Evolutionary conservation across 2,113 vertebrate species (phyloP).

Genomic region (Muscicapa adusta): DNA sequence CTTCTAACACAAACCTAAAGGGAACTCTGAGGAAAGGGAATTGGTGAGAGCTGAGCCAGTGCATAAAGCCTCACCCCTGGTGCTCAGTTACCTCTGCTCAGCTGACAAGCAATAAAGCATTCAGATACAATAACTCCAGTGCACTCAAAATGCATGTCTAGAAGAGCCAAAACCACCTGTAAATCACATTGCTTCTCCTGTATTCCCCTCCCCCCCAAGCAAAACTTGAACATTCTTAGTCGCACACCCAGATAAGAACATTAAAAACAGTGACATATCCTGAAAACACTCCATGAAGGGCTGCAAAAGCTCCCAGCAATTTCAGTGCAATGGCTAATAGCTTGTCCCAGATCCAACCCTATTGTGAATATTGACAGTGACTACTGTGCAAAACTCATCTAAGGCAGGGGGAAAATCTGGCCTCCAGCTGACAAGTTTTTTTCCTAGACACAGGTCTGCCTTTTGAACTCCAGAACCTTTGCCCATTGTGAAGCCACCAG

Average conservation of each 20-base stretch:
- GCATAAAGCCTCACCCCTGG: neutral
- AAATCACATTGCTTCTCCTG: neutral
- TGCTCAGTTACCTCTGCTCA: neutral
- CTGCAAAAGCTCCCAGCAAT: neutral
- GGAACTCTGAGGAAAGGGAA: neutral
- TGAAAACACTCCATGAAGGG: neutral
- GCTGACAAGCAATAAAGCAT: neutral
- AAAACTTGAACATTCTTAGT: neutral
- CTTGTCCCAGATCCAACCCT: neutral
- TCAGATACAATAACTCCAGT: neutral
- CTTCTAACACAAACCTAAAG: neutral
- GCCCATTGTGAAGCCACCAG: neutral
- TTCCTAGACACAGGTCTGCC: neutral
- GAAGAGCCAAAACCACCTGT: neutral
- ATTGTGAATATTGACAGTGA: neutral
- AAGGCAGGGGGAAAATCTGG: neutral
- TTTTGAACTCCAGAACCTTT: conserved; percentile 2
- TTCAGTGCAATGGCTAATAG: neutral
- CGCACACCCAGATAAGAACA: neutral
- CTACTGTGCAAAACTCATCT: neutral
- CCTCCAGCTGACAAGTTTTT: neutral
- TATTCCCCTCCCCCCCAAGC: neutral
- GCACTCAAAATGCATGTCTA: neutral
- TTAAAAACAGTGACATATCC: neutral
- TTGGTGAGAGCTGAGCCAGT: neutral